Percentiles rank a stretch among this genome's conserved stretches.
phyloP scores from a whole-genome alignment of 2,113 vertebrate genomes.

The Oryzias javanicus region DNA sequence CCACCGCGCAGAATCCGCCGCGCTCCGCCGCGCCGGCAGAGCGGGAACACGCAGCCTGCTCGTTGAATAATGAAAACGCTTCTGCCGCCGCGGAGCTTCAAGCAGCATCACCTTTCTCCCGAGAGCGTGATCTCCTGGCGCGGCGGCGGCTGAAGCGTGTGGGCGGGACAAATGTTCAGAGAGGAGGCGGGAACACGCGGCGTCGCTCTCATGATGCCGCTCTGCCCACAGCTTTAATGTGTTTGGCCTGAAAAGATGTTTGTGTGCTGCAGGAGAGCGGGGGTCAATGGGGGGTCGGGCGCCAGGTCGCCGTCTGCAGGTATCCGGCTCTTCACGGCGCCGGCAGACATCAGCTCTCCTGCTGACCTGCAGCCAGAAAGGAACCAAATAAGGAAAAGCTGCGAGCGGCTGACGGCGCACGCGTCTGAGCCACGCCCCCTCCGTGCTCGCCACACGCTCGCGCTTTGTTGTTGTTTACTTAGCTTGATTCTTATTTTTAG shows the following conservation, averaged over 20 bases:
- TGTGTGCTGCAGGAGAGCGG: conserved; percentile 33
- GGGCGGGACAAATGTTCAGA: conserved; percentile 53
- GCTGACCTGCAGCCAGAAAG: conserved; percentile 45
- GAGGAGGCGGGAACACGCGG: conserved; percentile 57
- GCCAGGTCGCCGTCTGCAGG: conserved; percentile 19
- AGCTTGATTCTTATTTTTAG: conserved; percentile 9
- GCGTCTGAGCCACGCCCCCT: conserved; percentile 38
- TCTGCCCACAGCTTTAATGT: conserved; percentile 71
- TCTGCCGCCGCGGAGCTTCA: conserved; percentile 20
- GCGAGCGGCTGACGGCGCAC: conserved; percentile 60
- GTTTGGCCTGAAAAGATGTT: conserved; percentile 55
- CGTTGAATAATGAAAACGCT: conserved; percentile 62
- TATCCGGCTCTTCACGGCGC: conserved; percentile 12
- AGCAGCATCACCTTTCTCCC: conserved; percentile 39
- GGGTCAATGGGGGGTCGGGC: conserved; percentile 66
- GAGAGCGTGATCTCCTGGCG: conserved; percentile 42
- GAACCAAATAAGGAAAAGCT: conserved; percentile 74
- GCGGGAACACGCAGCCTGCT: conserved; percentile 47
- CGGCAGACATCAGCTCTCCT: conserved; percentile 53
- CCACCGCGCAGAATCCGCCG: conserved; percentile 42
- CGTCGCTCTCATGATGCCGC: conserved; percentile 51
- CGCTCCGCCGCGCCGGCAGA: conserved; percentile 44
- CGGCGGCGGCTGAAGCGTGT: conserved; percentile 36
- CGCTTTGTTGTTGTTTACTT: conserved; percentile 35
- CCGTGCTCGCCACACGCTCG: conserved; percentile 3